phyloP scores from a whole-genome alignment of 2,888 invertebrate genomes.

The Hypselothyrea guttata region DNA sequence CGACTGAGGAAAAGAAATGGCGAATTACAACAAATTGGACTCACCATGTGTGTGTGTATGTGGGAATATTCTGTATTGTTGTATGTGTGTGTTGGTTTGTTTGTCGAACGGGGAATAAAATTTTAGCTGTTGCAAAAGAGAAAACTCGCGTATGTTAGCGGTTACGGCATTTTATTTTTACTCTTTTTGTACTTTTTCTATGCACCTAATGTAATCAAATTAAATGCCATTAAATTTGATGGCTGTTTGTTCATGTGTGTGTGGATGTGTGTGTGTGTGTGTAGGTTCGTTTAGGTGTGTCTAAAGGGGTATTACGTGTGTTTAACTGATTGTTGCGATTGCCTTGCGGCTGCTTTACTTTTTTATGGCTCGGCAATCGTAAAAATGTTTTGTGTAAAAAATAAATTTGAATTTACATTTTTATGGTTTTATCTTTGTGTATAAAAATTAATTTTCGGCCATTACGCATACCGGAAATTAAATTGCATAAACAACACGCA shows the following conservation, averaged over 20 bases:
- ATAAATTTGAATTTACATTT: conserved; percentile 60
- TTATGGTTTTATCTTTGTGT: conserved; percentile 52
- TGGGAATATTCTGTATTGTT: not conserved
- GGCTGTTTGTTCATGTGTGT: conserved; percentile 1
- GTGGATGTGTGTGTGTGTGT: conserved; percentile 1
- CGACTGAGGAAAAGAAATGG: conserved; percentile 20
- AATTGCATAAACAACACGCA: conserved; percentile 31
- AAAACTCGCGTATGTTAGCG: conserved; percentile 28
- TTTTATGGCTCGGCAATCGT: conserved; percentile 57
- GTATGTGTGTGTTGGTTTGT: conserved; percentile 4
- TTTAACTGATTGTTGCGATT: conserved; percentile 30
- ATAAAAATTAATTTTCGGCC: conserved; percentile 46
- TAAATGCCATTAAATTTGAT: conserved; percentile 72
- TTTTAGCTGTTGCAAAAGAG: conserved; percentile 21
- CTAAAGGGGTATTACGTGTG: conserved; percentile 47
- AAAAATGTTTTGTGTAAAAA: conserved; percentile 58
- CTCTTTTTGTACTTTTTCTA: conserved; percentile 32
- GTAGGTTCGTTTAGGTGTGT: not conserved
- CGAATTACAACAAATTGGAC: conserved; percentile 46
- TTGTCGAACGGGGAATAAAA: conserved; percentile 31
- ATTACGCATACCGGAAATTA: conserved; percentile 27
- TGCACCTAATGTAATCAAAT: conserved; percentile 68
- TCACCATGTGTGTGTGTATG: conserved; percentile 26
- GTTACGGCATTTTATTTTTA: conserved; percentile 13
- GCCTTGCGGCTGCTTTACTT: conserved; percentile 31